Conservation (phyloP, 2,797 vertebrate species). For the Xenops minutus region DNA sequence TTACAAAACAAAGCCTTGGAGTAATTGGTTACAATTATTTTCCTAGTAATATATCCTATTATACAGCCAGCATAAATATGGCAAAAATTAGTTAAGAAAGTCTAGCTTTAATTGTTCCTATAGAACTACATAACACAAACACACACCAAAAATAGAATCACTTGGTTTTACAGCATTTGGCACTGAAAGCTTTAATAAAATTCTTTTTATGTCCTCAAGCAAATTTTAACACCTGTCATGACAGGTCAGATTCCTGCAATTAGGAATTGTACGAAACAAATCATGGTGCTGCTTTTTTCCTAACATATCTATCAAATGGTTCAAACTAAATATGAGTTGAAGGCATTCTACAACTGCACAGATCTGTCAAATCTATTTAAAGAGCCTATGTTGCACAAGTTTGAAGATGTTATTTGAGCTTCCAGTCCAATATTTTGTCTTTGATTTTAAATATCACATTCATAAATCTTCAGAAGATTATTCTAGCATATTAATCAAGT, state of each 20-base stretch:
- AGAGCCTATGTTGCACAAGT: neutral
- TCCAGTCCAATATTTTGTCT: neutral
- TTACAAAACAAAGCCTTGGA: neutral
- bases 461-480: neutral
- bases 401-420: conserved; percentile 1
- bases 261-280: conserved; percentile 45
- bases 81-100: neutral
- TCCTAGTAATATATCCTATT: neutral
- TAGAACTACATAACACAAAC: neutral
- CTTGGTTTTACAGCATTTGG: conserved; percentile 8
- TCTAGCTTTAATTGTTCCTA: neutral
- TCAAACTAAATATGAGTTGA: conserved; percentile 66
- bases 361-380: conserved; percentile 61
- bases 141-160: neutral
- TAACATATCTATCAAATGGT: conserved; percentile 47
- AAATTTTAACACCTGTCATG: conserved; percentile 57
- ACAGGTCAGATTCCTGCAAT: conserved; percentile 49
- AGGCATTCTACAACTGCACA: conserved; percentile 58
- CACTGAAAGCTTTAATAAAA: neutral
- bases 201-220: conserved; percentile 26
- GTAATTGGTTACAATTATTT: neutral
- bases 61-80: neutral
- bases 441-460: neutral
- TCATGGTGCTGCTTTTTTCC: neutral
- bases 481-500: neutral